phyloP scores from a whole-genome alignment of 1,140 invertebrate genomes.

The Procambarus clarkii region DNA sequence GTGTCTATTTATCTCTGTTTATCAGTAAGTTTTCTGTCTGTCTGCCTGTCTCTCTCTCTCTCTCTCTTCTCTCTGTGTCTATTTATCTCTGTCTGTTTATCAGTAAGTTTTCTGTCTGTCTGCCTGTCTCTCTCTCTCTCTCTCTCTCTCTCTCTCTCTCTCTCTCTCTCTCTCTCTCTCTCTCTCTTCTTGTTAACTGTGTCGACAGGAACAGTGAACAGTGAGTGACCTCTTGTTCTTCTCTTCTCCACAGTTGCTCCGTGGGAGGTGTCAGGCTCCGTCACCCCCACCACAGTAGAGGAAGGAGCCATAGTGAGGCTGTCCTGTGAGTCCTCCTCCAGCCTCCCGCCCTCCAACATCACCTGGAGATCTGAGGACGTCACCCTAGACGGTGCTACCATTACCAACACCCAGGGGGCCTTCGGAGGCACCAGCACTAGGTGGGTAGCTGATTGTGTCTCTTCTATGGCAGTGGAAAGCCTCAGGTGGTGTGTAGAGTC shows the following conservation, averaged over 20 bases:
- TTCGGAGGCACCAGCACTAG: constrained; percentile 31
- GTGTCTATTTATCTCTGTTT: too few species aligned
- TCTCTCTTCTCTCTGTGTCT: too few species aligned
- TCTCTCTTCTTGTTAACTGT: background rate
- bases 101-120: too few species aligned
- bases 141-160: background rate
- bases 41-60: too few species aligned
- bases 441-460: background rate
- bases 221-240: background rate
- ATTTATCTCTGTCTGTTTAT: too few species aligned
- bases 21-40: too few species aligned
- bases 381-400: constrained; percentile 1
- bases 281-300: constrained; percentile 8
- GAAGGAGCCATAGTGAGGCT: constrained; percentile 33
- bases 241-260: constrained; percentile 11
- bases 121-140: background rate
- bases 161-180: background rate
- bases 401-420: constrained; percentile 22
- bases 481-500: too few species aligned
- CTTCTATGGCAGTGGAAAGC: too few species aligned
- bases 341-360: constrained; percentile 44
- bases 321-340: constrained; percentile 31
- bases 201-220: background rate
- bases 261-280: constrained; percentile 27
- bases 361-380: constrained; percentile 41